Evolutionary conservation across 1,140 invertebrate genomes (phyloP).

Genomic region (Atopsyche davidsoni): DNA sequence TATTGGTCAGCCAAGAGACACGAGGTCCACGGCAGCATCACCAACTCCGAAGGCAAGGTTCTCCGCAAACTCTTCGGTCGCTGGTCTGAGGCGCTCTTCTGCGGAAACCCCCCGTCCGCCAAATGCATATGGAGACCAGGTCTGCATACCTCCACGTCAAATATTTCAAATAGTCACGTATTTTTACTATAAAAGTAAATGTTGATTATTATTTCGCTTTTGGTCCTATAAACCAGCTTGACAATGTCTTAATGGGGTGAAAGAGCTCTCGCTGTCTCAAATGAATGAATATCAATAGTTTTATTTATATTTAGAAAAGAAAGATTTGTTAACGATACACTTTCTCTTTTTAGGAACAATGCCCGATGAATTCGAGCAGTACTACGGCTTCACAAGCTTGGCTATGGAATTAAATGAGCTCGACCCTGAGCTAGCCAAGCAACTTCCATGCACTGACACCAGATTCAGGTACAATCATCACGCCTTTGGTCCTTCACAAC

Average conservation of each 20-base stretch:
- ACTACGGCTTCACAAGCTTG: conserved; percentile 81
- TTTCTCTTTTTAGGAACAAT: conserved; percentile 61
- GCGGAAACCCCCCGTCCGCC: conserved; percentile 64
- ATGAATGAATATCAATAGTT: too few species aligned
- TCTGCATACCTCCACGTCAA: too few species aligned
- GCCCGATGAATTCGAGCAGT: conserved; percentile 72
- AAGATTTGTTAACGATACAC: too few species aligned
- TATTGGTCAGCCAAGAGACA: conserved; percentile 74
- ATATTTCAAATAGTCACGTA: too few species aligned
- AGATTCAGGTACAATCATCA: conserved; percentile 43
- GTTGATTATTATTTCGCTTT: too few species aligned
- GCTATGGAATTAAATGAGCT: conserved; percentile 82
- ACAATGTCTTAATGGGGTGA: too few species aligned
- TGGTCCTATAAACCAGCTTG: too few species aligned
- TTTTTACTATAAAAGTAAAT: too few species aligned
- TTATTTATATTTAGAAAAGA: too few species aligned
- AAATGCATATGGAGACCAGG: conserved; percentile 73
- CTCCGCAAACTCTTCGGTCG: conserved; percentile 66
- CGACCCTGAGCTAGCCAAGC: conserved; percentile 53
- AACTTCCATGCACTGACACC: conserved; percentile 70
- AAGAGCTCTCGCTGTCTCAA: too few species aligned
- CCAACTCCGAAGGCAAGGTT: conserved; percentile 53
- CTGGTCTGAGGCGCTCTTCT: conserved; percentile 78
- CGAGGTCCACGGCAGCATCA: conserved; percentile 68
- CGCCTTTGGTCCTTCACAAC: neutral